phyloP scores from a whole-genome alignment of 1,140 invertebrate genomes.

The Drosophila mauritiana region DNA sequence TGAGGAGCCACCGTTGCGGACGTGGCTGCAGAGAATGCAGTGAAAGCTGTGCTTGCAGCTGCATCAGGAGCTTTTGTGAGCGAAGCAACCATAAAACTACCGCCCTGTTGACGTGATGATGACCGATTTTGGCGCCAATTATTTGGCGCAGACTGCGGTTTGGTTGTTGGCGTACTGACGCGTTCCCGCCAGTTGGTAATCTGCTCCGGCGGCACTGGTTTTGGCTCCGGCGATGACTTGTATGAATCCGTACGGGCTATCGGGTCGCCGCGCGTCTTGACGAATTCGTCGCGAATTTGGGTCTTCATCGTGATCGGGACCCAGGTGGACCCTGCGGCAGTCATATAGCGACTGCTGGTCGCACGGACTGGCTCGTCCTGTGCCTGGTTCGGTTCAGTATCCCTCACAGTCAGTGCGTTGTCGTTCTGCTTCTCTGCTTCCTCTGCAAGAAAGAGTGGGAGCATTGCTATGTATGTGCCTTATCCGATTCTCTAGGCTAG shows the following conservation, averaged over 20 bases:
- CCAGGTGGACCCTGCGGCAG: slow-evolving; percentile 23
- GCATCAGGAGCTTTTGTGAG: too few species aligned
- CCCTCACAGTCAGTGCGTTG: not conserved
- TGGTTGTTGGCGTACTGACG: not conserved
- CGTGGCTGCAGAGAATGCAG: not conserved
- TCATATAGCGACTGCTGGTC: slow-evolving; percentile 36
- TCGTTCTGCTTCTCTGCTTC: slow-evolving; percentile 5
- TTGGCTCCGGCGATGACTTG: not conserved
- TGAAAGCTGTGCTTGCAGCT: too few species aligned
- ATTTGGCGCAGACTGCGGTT: not conserved
- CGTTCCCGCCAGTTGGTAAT: slow-evolving; percentile 17
- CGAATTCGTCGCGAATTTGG: slow-evolving; percentile 42
- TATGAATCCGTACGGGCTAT: not conserved
- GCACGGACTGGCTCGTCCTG: not conserved
- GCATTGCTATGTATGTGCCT: not conserved
- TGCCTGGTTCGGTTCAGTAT: too few species aligned
- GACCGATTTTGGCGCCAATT: slow-evolving; percentile 8
- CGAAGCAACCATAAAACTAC: not conserved
- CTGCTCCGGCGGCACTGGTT: not conserved
- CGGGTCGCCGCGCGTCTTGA: slow-evolving; percentile 2
- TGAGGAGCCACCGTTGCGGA: slow-evolving; percentile 1
- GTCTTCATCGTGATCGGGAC: slow-evolving; percentile 61
- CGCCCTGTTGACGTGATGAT: slow-evolving; percentile 10
- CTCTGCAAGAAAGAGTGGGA: not conserved
- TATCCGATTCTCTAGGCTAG: too few species aligned